phyloP scores from a whole-genome alignment of 2,797 vertebrate genomes.

The Odontamblyopus rebecca region DNA sequence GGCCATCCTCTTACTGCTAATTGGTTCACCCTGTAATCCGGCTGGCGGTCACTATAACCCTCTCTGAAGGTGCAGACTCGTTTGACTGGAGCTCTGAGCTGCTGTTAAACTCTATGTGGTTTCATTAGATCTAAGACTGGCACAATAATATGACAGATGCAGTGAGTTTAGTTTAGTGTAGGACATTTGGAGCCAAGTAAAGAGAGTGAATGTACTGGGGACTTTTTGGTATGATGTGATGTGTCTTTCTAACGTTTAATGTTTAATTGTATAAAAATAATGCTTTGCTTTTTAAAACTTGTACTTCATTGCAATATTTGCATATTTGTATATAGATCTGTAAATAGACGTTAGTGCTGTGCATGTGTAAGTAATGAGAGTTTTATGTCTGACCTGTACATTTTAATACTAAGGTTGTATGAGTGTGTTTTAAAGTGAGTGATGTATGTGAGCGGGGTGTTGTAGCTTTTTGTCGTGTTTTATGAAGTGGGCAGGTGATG shows the following conservation, averaged over 20 bases:
- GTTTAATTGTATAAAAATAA: too few relatives aligned
- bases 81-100: slow-evolving; percentile 43
- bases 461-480: too few relatives aligned
- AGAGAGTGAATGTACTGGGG: neutral
- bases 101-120: slow-evolving; percentile 36
- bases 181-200: neutral
- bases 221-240: too few relatives aligned
- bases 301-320: neutral
- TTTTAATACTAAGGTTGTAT: too few relatives aligned
- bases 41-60: slow-evolving; percentile 50
- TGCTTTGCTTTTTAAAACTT: neutral
- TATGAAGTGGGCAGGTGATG: too few relatives aligned
- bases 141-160: neutral
- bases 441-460: too few relatives aligned
- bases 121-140: slow-evolving; percentile 30
- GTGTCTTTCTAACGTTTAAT: too few relatives aligned
- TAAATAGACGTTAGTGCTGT: too few relatives aligned
- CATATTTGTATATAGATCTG: too few relatives aligned
- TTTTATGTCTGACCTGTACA: too few relatives aligned
- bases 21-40: slow-evolving; percentile 71
- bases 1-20: slow-evolving; percentile 66
- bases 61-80: slow-evolving; percentile 41
- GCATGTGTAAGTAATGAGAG: too few relatives aligned
- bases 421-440: too few relatives aligned
- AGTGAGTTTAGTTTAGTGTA: neutral